Conservation (phyloP, 2,888 invertebrate species). For the Tromatobia lineatoria region DNA sequence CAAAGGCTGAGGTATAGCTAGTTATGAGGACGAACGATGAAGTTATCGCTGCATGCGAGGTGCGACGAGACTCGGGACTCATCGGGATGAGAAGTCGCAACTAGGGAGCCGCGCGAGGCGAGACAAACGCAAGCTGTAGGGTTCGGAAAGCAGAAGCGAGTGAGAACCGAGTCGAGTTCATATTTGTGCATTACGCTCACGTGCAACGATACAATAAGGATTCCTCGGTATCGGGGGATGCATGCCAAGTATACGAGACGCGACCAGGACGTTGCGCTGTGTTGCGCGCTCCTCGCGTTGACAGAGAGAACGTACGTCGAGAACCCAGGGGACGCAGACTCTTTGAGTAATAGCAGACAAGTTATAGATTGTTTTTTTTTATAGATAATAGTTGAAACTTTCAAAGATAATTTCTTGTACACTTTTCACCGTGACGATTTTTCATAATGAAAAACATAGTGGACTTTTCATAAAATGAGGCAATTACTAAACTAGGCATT, state of each 20-base stretch:
- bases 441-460: background rate
- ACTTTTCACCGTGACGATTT: background rate
- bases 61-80: slow-evolving; percentile 43
- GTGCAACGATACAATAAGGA: slow-evolving; percentile 86
- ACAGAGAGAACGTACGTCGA: slow-evolving; percentile 5
- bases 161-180: slow-evolving; percentile 81
- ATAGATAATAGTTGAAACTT: background rate
- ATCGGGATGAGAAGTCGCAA: slow-evolving; percentile 54
- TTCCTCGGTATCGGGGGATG: slow-evolving; percentile 85
- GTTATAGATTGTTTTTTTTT: slow-evolving; percentile 4
- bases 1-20: slow-evolving; percentile 11
- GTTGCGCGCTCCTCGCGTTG: slow-evolving; percentile 24
- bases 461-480: background rate
- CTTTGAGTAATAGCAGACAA: slow-evolving; percentile 16
- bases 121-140: slow-evolving; percentile 41
- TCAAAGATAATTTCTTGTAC: background rate
- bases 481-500: background rate
- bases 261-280: slow-evolving; percentile 58
- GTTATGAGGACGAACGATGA: slow-evolving; percentile 54
- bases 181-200: slow-evolving; percentile 85
- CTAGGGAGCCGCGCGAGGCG: background rate
- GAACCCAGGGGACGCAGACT: slow-evolving; percentile 27
- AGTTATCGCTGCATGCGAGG: slow-evolving; percentile 47
- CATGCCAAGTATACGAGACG: slow-evolving; percentile 82
- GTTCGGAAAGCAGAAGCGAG: slow-evolving; percentile 58